Evolutionary conservation across 2,888 invertebrate genomes (phyloP).

Genomic region (Agrypnus murinus): DNA sequence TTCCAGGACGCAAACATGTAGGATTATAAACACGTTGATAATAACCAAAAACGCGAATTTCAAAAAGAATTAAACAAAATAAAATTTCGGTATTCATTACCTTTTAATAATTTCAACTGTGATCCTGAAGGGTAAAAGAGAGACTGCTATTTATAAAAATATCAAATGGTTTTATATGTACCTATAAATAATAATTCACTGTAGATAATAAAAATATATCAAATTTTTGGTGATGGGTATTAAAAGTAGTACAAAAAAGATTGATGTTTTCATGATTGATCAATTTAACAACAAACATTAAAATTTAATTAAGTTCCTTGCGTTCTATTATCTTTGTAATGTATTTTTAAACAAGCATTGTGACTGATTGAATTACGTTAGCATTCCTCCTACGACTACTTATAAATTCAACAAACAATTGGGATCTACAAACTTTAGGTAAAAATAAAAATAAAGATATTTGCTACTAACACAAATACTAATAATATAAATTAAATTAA

Average conservation of each 20-base stretch:
- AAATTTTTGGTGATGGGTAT: background rate
- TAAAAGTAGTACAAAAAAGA: background rate
- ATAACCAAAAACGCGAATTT: background rate
- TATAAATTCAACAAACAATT: no score
- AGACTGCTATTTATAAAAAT: background rate
- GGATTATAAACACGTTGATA: constrained; percentile 6
- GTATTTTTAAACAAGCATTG: no score
- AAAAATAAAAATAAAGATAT: no score
- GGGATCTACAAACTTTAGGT: no score
- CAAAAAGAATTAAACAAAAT: background rate
- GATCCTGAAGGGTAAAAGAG: background rate
- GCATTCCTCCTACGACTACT: no score
- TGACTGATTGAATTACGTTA: no score
- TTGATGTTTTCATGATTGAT: background rate
- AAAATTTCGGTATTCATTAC: background rate
- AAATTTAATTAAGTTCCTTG: background rate
- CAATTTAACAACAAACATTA: background rate
- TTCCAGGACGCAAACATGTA: no score
- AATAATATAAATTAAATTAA: no score
- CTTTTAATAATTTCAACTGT: background rate
- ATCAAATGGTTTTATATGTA: background rate
- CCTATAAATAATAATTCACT: background rate
- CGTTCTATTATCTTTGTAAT: no score
- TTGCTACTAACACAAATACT: no score
- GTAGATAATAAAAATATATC: background rate